phyloP scores from a whole-genome alignment of 2,797 vertebrate genomes.

The Poecilia gillii region DNA sequence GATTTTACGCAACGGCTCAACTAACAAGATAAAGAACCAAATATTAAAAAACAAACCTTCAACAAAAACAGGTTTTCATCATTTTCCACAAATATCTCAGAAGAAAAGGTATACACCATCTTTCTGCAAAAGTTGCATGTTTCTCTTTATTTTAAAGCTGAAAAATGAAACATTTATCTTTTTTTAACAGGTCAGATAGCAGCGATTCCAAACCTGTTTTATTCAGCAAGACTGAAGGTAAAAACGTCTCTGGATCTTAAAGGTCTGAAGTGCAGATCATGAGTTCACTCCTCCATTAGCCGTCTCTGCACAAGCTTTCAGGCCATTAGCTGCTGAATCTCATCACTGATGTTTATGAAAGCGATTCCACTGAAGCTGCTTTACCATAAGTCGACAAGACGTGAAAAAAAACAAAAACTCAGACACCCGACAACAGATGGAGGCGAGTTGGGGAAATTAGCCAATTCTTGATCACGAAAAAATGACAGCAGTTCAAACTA shows the following conservation, averaged over 20 bases:
- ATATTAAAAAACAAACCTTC: background rate
- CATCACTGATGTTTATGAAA: slow-evolving; percentile 22
- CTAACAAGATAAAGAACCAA: background rate
- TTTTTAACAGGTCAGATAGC: background rate
- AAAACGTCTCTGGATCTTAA: background rate
- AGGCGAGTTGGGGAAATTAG: background rate
- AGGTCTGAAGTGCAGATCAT: background rate
- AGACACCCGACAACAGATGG: background rate
- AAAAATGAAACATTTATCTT: background rate
- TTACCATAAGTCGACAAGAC: slow-evolving; percentile 11
- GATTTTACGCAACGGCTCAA: background rate
- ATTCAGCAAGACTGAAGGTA: background rate
- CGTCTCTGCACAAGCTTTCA: slow-evolving; percentile 3
- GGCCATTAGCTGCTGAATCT: slow-evolving; percentile 41
- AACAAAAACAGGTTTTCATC: background rate
- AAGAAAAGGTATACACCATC: too few relatives aligned
- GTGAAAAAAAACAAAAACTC: background rate
- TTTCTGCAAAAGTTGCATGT: too few relatives aligned
- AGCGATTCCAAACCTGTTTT: background rate
- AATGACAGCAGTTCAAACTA: slow-evolving; percentile 37
- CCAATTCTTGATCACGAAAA: background rate
- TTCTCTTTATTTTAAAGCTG: too few relatives aligned
- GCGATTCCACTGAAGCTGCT: slow-evolving; percentile 10
- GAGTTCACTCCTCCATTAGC: slow-evolving; percentile 21
- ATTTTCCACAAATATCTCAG: too few relatives aligned